phyloP scores from a whole-genome alignment of 2,797 vertebrate genomes.

The Paguma larvata region DNA sequence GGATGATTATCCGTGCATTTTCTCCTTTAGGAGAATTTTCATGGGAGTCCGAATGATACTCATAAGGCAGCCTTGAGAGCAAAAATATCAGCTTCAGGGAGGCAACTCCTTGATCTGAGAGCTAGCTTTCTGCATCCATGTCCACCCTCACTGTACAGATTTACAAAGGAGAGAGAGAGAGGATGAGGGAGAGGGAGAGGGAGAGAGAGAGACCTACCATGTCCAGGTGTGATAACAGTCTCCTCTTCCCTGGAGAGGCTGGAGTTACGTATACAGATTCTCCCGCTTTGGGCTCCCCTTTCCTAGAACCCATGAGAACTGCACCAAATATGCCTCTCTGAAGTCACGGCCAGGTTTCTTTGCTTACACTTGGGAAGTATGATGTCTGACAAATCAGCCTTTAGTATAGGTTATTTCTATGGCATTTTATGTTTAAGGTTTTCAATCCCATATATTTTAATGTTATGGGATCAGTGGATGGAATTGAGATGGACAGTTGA shows the following conservation, averaged over 20 bases:
- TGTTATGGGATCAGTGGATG: neutral
- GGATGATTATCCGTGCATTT: slow-evolving; percentile 9
- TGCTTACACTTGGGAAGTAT: neutral
- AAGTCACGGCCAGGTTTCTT: neutral
- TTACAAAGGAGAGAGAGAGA: neutral
- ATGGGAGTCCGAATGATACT: slow-evolving; percentile 28
- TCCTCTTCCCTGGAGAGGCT: neutral
- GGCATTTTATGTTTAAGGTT: slow-evolving; percentile 1
- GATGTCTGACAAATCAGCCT: slow-evolving; percentile 1
- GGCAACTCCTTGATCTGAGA: slow-evolving; percentile 7
- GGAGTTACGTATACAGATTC: neutral
- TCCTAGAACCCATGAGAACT: neutral
- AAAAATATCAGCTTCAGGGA: neutral
- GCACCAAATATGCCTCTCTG: slow-evolving; percentile 11
- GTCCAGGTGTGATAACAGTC: neutral
- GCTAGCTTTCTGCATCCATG: neutral
- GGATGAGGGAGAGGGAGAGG: too few relatives aligned
- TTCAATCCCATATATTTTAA: slow-evolving; percentile 6
- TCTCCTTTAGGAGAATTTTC: slow-evolving; percentile 58
- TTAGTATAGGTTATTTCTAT: neutral
- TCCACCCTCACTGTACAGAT: neutral
- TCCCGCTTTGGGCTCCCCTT: neutral
- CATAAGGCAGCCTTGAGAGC: slow-evolving; percentile 11
- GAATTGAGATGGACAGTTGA: neutral
- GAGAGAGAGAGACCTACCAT: neutral